A percentile compares a stretch with the other conserved stretches of the same genome.
These are phyloP conservation scores for Zaprionus vittiger DNA, from an alignment of 1,140 invertebrate genomes.

Conservation along the genomic window DNA sequence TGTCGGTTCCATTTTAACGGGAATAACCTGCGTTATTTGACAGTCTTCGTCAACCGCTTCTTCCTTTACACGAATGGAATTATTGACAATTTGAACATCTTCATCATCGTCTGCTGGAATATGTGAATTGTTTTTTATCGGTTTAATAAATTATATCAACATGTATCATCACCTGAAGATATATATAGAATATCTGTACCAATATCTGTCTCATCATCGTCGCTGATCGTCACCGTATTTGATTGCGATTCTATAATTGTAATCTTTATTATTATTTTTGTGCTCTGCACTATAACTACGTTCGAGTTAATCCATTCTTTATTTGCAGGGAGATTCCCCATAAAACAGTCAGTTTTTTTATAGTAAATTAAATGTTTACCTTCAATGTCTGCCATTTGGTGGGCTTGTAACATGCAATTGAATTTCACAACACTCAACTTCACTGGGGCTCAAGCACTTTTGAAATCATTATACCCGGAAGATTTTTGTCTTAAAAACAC, in stretches of 20 bases:
- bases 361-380: background rate
- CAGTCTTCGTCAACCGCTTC: background rate
- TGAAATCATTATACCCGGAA: background rate
- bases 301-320: background rate
- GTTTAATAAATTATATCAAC: background rate
- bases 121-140: background rate
- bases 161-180: background rate
- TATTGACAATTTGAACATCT: too few relatives aligned
- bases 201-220: background rate
- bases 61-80: background rate
- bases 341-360: background rate
- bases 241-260: background rate
- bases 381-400: background rate
- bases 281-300: background rate
- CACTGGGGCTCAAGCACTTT: background rate
- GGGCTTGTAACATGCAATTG: background rate
- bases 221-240: background rate
- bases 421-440: background rate
- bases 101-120: background rate
- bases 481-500: background rate
- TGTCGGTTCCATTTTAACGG: background rate
- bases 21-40: background rate
- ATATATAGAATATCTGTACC: background rate
- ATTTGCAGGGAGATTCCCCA: background rate
- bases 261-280: background rate